Base-by-base conservation (phyloP, 2,113 vertebrate species). In the Cyanistes caeruleus region DNA sequence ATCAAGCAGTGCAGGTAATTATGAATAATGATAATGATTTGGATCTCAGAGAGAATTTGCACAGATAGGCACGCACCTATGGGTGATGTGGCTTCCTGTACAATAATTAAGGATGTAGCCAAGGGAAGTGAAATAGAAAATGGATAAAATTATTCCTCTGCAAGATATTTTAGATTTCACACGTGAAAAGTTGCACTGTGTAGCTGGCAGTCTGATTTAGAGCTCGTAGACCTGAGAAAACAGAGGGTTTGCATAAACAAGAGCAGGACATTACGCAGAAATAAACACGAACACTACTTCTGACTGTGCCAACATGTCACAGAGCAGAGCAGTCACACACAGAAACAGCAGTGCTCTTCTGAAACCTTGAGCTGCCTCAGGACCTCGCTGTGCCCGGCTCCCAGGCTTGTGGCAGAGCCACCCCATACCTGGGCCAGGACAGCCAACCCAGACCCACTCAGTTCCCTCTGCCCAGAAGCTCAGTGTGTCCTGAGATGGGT, bases 1-100 rank as follows among this genome's bases (percentile, higher is more conserved):
- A 93, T 94, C 91, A 95, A 95, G 80, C 86, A 91, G 64, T 43
- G 90, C 51, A 94, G 93, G 82, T 97, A 94, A 96, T 97, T 97
- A 97, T 89, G 93, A 97, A 96, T 89, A 96, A 95, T 91, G 88
- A 92, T 73, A 78, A 96, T 48, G 43, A 91, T 86, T 90, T 91
- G 55, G 46, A 75, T 86, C 89, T 87, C 93, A 67, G 59, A 73
- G 77, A 62, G 86, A 86, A 97, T 96, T 55, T 84, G 88, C 59
- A 91, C 53, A 74, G 76, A 91, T 67, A 96, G 94, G 87, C 87
- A 92, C 59, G 86, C 7, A 46, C 58, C 79, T 85, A 90, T 86
- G 91, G 53, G 81, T 84, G 96, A 89, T 92, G 83, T 56, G 73
- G 75, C 48, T 93, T 85, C 49, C 69, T 63, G 70, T 64, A 84